phyloP scores from a whole-genome alignment of 2,113 vertebrate genomes.

The Stigmatopora argus region DNA sequence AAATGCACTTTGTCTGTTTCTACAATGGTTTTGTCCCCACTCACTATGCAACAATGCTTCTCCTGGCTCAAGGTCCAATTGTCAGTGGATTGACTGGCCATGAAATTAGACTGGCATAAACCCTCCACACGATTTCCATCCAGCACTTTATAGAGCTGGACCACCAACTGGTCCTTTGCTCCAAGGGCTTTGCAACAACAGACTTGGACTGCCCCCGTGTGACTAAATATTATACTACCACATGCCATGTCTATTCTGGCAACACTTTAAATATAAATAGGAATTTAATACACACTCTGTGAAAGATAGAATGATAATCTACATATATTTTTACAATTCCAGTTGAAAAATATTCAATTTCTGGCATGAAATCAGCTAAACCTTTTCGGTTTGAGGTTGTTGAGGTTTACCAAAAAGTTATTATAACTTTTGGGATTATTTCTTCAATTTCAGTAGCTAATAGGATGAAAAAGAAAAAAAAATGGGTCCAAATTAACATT shows the following conservation, averaged over 20 bases:
- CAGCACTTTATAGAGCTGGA: conserved; percentile 51
- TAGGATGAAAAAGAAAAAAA: too few relatives aligned
- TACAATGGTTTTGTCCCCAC: conserved; percentile 18
- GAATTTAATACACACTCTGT: neutral
- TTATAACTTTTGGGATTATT: too few relatives aligned
- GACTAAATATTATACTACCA: conserved; percentile 18
- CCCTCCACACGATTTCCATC: conserved; percentile 57
- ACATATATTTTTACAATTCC: too few relatives aligned
- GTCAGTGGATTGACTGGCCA: conserved; percentile 45
- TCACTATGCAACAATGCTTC: conserved; percentile 35
- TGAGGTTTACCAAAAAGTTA: too few relatives aligned
- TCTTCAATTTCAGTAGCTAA: too few relatives aligned
- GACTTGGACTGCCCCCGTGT: conserved; percentile 55
- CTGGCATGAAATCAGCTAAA: too few relatives aligned
- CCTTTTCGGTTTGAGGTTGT: too few relatives aligned
- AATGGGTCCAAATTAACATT: too few relatives aligned
- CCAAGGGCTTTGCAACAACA: conserved; percentile 28
- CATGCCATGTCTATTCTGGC: neutral
- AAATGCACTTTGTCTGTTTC: conserved; percentile 41
- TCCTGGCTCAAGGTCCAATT: conserved; percentile 45
- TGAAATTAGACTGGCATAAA: conserved; percentile 61
- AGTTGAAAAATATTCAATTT: too few relatives aligned
- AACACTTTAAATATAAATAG: neutral
- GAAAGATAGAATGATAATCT: too few relatives aligned
- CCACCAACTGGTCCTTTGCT: conserved; percentile 66